A percentile compares a stretch with the other conserved stretches of the same genome.
phyloP scores from a whole-genome alignment of 1,140 invertebrate genomes.

The Trachelipus rathkii region DNA sequence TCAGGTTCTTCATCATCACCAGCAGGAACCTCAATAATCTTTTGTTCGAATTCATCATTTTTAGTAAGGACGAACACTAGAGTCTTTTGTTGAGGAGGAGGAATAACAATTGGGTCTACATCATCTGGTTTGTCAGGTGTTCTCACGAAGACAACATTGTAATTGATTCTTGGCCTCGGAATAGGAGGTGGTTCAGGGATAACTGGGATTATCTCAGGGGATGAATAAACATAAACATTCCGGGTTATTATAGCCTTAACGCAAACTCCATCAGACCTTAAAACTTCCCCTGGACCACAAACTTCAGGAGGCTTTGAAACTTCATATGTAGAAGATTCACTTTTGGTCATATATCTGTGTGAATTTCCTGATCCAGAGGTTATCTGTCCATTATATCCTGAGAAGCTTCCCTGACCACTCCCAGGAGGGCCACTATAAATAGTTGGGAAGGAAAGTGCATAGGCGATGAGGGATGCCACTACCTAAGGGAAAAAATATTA shows the following conservation, averaged over 20 bases:
- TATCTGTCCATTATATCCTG: no score
- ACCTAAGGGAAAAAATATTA: no score
- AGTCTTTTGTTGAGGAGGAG: conserved; percentile 27
- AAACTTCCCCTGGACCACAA: no score
- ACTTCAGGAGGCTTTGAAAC: no score
- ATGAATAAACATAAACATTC: conserved; percentile 20
- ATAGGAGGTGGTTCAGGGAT: conserved; percentile 1
- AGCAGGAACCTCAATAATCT: conserved; percentile 22
- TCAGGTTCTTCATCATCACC: conserved; percentile 10
- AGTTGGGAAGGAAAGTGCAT: no score
- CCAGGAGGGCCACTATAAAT: no score
- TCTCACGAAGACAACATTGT: conserved; percentile 24
- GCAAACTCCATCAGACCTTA: background rate
- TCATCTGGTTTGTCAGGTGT: conserved; percentile 14
- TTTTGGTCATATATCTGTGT: no score
- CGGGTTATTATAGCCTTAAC: conserved; percentile 18
- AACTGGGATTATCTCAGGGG: conserved; percentile 1
- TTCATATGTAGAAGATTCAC: no score
- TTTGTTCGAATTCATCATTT: conserved; percentile 19
- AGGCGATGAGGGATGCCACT: no score
- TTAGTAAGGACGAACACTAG: conserved; percentile 23
- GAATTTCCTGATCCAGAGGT: no score
- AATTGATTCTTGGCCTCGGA: conserved; percentile 21
- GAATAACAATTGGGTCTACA: conserved; percentile 12
- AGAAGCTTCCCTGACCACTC: no score